Evolutionary conservation across 2,797 vertebrate genomes (phyloP), one percentile per base, ranked within the genome.

Genomic region (Pangasius djambal): DNA sequence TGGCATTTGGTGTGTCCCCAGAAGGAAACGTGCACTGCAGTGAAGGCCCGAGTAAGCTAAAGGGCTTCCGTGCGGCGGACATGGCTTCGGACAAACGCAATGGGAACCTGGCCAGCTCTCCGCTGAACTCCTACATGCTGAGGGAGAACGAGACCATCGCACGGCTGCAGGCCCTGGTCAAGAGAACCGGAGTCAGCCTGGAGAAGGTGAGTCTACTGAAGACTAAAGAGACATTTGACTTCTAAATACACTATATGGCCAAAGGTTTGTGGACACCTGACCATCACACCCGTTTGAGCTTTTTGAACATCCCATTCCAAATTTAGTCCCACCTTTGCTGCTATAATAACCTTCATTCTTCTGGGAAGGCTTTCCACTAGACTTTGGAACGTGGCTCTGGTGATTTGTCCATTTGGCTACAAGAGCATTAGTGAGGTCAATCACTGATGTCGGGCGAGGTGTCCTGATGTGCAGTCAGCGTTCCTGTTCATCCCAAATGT

Each of bases 81-180:
- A 91, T 97, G 90, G 97, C 96, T 88, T 98, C 97, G 0, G 99
- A 99, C 95, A 99, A 98, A 93, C 97, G 97, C 90, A 99, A 99
- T 20, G 98, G 98, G 67, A 99, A 99, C 92, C 95, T 99, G 90
- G 97, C 97, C 3, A 91, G 96, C 88, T 97, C 98, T 0, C 97
- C 98, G 18, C 95, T 99, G 92, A 98, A 97, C 94, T 97, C 99
- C 69, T 98, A 92, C 86, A 96, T 99, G 86, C 96, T 99, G 90
- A 98, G 98, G 94, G 98, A 99, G 95, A 99, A 99, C 25, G 97
- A 98, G 93, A 99, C 98, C 16, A 98, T 99, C 9, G 98, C 98
- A 91, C 96, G 98, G 16, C 96, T 99, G 81, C 98, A 99, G 94
- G 99, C 98, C 5, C 96, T 99, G 92, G 98, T 99, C 83, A 99